Conservation (phyloP, 1,140 invertebrate genomes). For the Helicoverpa zea region DNA sequence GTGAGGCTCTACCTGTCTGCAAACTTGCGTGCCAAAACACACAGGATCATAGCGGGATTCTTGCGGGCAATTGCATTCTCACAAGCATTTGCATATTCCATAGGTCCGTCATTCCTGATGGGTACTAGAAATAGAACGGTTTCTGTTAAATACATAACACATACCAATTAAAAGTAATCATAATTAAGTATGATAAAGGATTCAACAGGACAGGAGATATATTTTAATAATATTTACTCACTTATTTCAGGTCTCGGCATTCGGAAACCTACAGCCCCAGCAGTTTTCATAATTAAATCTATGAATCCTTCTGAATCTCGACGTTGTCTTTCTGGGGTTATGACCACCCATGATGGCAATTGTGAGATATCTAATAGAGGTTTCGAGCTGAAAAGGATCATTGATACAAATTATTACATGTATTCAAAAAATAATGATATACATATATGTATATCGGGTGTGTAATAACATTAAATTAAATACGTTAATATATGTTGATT, state of each 20-base stretch:
- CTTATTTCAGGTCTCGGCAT: conserved; percentile 77
- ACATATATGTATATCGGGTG: too few species aligned
- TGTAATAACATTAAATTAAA: too few species aligned
- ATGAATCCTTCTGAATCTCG: conserved; percentile 83
- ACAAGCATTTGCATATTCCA: conserved; percentile 86
- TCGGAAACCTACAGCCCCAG: conserved; percentile 85
- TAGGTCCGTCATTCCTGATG: conserved; percentile 80
- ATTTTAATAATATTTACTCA: conserved; percentile 49
- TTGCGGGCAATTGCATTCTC: conserved; percentile 86
- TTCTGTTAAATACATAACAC: neutral
- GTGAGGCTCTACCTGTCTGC: conserved; percentile 87
- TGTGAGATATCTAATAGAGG: conserved; percentile 70
- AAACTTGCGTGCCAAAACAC: conserved; percentile 90
- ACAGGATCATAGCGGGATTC: conserved; percentile 89
- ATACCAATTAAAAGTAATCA: too few species aligned
- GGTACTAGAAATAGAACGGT: conserved; percentile 64
- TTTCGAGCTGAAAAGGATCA: conserved; percentile 66
- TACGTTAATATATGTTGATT: too few species aligned
- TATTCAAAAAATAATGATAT: neutral
- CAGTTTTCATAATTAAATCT: conserved; percentile 80
- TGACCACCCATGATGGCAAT: conserved; percentile 85
- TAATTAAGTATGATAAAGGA: too few species aligned
- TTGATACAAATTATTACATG: conserved; percentile 28
- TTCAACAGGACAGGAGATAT: neutral
- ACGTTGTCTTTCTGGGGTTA: conserved; percentile 82